phyloP scores from a whole-genome alignment of 2,888 invertebrate genomes.

The Pycnomerus fuliginosus region DNA sequence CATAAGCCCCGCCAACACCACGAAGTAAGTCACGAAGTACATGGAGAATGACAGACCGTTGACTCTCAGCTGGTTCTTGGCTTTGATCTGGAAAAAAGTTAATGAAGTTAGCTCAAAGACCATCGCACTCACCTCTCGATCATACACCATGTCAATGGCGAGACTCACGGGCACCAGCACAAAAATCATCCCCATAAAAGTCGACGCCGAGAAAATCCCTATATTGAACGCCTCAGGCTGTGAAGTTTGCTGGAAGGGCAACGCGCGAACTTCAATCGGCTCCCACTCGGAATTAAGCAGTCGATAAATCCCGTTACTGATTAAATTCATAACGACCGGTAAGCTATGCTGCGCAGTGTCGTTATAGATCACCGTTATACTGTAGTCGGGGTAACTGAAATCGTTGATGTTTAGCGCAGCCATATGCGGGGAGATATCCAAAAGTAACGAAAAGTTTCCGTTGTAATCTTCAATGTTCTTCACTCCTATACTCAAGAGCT shows the following conservation, averaged over 20 bases:
- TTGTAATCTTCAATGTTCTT: conserved; percentile 58
- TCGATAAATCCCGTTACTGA: conserved; percentile 69
- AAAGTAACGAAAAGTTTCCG: conserved; percentile 65
- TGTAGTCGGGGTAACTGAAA: conserved; percentile 57
- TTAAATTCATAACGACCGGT: conserved; percentile 71
- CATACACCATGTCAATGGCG: conserved; percentile 79
- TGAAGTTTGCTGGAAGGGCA: conserved; percentile 73
- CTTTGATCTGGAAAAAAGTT: conserved; percentile 67
- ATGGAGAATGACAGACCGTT: conserved; percentile 75
- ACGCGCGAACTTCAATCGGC: conserved; percentile 65
- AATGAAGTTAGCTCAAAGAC: too few relatives aligned
- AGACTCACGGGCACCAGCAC: conserved; percentile 74
- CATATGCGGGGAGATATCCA: conserved; percentile 65
- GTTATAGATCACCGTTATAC: conserved; percentile 69
- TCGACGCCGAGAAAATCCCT: conserved; percentile 70
- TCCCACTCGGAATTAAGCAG: too few relatives aligned
- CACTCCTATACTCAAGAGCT: conserved; percentile 46
- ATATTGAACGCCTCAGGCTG: conserved; percentile 72
- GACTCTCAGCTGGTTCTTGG: conserved; percentile 78
- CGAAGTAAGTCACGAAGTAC: conserved; percentile 75
- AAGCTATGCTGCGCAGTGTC: conserved; percentile 78
- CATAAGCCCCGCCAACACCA: conserved; percentile 70
- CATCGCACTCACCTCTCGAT: conserved; percentile 68
- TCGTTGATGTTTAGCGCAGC: conserved; percentile 65
- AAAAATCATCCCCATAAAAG: conserved; percentile 80